Conservation (phyloP, 2,888 invertebrate genomes). For the Lapara coniferarum region DNA sequence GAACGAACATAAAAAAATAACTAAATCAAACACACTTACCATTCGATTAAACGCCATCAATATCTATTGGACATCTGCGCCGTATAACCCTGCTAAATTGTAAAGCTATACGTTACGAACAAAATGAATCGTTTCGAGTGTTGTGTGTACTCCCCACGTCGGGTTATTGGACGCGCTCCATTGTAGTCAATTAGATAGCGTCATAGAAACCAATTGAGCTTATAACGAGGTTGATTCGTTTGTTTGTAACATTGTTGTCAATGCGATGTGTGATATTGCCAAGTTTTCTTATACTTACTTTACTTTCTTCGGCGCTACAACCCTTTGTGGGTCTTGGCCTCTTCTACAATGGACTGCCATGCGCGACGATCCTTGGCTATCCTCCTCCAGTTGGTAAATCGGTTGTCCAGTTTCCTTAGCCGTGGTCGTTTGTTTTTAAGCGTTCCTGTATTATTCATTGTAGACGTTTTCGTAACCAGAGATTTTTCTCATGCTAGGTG, state of each 20-base stretch:
- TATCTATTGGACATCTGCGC: conserved; percentile 45
- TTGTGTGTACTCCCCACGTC: conserved; percentile 15
- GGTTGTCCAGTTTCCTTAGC: no score
- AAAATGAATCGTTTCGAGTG: not conserved
- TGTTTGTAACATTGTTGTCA: conserved; percentile 11
- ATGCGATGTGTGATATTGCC: not conserved
- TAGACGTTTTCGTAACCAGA: no score
- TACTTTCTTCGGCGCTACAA: no score
- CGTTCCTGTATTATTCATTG: no score
- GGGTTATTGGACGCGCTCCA: conserved; percentile 40
- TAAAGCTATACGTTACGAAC: conserved; percentile 27
- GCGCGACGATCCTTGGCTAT: no score
- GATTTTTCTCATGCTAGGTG: no score
- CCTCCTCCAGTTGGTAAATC: no score
- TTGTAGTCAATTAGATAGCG: conserved; percentile 73
- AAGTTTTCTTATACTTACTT: no score
- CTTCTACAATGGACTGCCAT: no score
- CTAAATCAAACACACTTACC: conserved; percentile 37
- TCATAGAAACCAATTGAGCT: conserved; percentile 71
- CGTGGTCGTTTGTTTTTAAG: no score
- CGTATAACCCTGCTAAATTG: conserved; percentile 36
- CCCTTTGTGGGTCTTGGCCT: no score
- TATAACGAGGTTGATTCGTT: conserved; percentile 29
- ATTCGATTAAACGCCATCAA: conserved; percentile 39
- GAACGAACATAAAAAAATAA: conserved; percentile 25